These are phyloP conservation scores for Proterorhinus semilunaris DNA, from an alignment of 2,113 vertebrate species.

Conservation along the genomic window DNA sequence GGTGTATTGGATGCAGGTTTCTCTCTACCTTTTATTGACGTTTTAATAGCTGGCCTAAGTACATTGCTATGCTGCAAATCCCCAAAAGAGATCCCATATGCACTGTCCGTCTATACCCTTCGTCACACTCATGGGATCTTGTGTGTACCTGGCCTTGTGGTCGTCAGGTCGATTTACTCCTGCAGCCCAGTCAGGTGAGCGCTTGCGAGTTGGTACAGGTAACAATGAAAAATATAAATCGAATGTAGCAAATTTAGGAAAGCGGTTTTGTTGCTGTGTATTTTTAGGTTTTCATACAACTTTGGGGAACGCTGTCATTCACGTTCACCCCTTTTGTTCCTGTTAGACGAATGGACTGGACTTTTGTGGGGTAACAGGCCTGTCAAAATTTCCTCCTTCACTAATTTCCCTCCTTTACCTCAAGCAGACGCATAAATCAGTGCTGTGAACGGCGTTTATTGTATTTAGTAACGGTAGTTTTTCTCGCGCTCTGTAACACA, in stretches of 20 bases:
- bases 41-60: constrained; percentile 36
- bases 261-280: not conserved
- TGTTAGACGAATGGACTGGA: constrained; percentile 25
- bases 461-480: constrained; percentile 53
- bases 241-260: too few relatives aligned
- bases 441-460: constrained; percentile 51
- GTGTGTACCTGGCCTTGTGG: constrained; percentile 47
- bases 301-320: not conserved
- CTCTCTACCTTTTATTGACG: constrained; percentile 34
- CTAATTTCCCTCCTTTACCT: constrained; percentile 53
- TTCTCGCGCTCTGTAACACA: constrained; percentile 48
- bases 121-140: constrained; percentile 31
- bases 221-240: too few relatives aligned
- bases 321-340: not conserved
- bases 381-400: constrained; percentile 62
- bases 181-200: constrained; percentile 49
- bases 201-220: not conserved
- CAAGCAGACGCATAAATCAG: constrained; percentile 64
- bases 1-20: constrained; percentile 45
- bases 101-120: constrained; percentile 31
- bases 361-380: constrained; percentile 47
- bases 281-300: not conserved
- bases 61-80: constrained; percentile 18
- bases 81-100: constrained; percentile 20
- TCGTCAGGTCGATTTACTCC: constrained; percentile 36